Conservation (phyloP, 2,888 invertebrate species). For the Heteromurus nitidus region DNA sequence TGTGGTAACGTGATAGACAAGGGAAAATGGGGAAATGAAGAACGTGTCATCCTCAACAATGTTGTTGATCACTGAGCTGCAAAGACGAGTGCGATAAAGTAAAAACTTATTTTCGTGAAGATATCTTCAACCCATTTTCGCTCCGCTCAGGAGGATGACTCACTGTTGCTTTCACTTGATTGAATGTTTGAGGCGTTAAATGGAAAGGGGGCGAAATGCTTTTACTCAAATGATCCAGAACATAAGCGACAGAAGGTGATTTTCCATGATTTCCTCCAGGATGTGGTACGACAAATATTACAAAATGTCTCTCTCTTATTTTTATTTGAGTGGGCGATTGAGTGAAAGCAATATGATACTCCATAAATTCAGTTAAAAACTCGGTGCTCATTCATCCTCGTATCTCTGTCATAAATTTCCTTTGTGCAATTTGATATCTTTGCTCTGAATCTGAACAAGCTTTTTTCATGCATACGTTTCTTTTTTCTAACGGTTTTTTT, state of each 20-base stretch:
- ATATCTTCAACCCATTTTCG: background rate
- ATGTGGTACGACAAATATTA: too few species aligned
- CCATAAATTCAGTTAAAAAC: too few species aligned
- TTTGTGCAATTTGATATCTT: background rate
- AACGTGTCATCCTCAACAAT: background rate
- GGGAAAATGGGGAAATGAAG: background rate
- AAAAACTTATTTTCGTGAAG: too few species aligned
- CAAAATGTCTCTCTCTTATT: too few species aligned
- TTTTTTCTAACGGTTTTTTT: constrained; percentile 67
- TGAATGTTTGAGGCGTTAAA: background rate
- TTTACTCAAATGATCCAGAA: background rate
- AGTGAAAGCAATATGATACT: too few species aligned
- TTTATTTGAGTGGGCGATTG: too few species aligned
- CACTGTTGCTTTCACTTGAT: background rate
- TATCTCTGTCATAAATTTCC: too few species aligned
- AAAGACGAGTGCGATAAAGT: too few species aligned
- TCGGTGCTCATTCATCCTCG: too few species aligned
- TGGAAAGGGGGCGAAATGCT: background rate
- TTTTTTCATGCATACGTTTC: background rate
- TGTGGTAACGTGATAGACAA: too few species aligned
- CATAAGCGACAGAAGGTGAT: background rate
- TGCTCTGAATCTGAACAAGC: background rate
- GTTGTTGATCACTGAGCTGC: constrained; percentile 2
- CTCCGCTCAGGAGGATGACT: background rate
- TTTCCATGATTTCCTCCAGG: constrained; percentile 6